Evolutionary conservation across 2,888 invertebrate genomes (phyloP).

Genomic region (Thyatira batis): DNA sequence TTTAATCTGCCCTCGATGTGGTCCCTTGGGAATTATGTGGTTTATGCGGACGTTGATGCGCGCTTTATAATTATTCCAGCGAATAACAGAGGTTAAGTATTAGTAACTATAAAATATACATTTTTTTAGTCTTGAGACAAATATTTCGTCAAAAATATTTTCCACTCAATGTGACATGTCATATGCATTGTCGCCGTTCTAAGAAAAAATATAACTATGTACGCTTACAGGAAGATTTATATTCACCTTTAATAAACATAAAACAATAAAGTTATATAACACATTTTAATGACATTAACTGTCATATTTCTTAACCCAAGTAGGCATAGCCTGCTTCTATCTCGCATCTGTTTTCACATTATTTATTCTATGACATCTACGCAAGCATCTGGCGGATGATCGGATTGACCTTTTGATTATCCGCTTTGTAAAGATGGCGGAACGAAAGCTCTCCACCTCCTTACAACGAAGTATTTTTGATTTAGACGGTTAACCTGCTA

Average conservation of each 20-base stretch:
- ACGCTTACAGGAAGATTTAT: too few species aligned
- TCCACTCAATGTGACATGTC: too few species aligned
- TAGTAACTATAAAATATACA: not conserved
- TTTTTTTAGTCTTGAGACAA: not conserved
- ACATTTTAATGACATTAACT: too few species aligned
- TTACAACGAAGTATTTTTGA: not conserved
- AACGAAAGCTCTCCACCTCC: not conserved
- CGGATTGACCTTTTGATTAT: slow-evolving; percentile 2
- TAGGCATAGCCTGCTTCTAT: not conserved
- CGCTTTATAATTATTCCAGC: slow-evolving; percentile 23
- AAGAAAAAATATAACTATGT: too few species aligned
- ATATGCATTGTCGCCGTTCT: too few species aligned
- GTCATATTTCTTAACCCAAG: not conserved
- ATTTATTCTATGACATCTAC: not conserved
- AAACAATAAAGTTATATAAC: too few species aligned
- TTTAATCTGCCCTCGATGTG: slow-evolving; percentile 20
- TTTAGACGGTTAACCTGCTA: not conserved
- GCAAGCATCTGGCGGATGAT: not conserved
- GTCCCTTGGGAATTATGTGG: slow-evolving; percentile 6
- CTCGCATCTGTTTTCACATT: not conserved
- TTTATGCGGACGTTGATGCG: not conserved
- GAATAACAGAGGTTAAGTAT: slow-evolving; percentile 20
- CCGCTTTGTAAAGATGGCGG: not conserved
- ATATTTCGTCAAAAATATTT: too few species aligned
- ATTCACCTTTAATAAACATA: too few species aligned